Percentiles rank a stretch among this genome's conserved stretches.
Conservation (phyloP, 2,113 vertebrate genomes). For the Pterocles burchelli region DNA sequence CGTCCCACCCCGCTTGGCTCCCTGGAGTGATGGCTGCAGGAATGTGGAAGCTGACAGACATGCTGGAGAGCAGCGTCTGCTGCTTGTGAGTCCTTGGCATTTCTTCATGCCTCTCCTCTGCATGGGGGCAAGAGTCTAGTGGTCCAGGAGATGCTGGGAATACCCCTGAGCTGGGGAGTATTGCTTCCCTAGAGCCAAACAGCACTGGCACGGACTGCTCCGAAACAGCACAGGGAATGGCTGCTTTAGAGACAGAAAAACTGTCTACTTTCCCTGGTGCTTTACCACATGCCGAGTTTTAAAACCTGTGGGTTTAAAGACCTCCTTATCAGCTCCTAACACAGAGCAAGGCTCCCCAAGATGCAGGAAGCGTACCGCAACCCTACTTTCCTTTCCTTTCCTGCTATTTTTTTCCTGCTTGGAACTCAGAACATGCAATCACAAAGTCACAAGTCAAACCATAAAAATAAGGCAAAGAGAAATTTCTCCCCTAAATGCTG, state of each 20-base stretch:
- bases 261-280: not conserved
- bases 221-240: not conserved
- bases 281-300: not conserved
- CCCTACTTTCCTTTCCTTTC: not conserved
- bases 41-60: accelerated
- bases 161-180: not conserved
- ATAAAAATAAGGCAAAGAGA: not conserved
- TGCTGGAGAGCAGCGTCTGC: not conserved
- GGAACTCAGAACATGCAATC: not conserved
- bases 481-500: not conserved
- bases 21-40: not conserved
- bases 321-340: constrained; percentile 38
- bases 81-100: not conserved
- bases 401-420: not conserved
- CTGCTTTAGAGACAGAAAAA: not conserved
- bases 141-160: not conserved
- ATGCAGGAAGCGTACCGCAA: not conserved
- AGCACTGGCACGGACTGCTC: not conserved
- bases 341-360: not conserved
- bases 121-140: not conserved
- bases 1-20: not conserved
- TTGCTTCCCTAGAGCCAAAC: not conserved
- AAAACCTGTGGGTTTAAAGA: not conserved
- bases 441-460: not conserved
- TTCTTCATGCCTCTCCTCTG: not conserved